Base-by-base conservation (phyloP, 1,140 invertebrate genomes). In the Cryptotermes secundus region DNA sequence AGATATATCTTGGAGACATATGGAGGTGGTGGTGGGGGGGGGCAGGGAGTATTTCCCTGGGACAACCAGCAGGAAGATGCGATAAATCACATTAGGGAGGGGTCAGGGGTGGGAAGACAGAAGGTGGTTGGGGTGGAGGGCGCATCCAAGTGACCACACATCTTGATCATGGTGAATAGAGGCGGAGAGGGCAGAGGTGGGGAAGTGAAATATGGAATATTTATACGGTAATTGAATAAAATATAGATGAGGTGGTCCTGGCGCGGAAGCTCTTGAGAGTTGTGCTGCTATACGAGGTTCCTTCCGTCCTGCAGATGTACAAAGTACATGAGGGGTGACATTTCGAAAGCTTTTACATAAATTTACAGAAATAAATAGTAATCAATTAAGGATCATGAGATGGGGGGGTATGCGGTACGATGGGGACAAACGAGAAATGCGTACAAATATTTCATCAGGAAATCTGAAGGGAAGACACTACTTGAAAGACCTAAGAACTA, bases 201-300 rank as follows among this genome's bases (percentile, higher is more conserved):
- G 59, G 59, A 26, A 26, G 31, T 72, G n/a, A 72, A 72, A 72
- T 72, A 72, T 72, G 59, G 59, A 72, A 72, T 72, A 72, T 72
- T 72, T 72, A 72, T 72, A 31, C 59, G 10, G 59, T 72, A 72
- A 72, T 72, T 72, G 59, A 72, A 72, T 72, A 72, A 72, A 72
- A 72, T 72, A 72, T 72, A 31, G 59, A 72, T 31, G 59, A 16
- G 59, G 26, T 72, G n/a, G n/a, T 31, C 4, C 26, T 72, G 59
- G 59, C 26, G 59, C 26, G 59, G 59, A 72, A 72, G 59, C 59
- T 72, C 59, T n/a, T 2, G 26, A 31, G 9, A 12, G 7, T 31
- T n/a, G 59, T 16, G n/a, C 1, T 31, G n/a, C 59, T n/a, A n/a
- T 31, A 31, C 26, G 10, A 49, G 16, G 14, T 3, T 49, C 22